Evolutionary conservation across 2,113 vertebrate genomes (phyloP), one percentile per base, ranked within the genome.

Genomic region (Actenoides lindsayi): DNA sequence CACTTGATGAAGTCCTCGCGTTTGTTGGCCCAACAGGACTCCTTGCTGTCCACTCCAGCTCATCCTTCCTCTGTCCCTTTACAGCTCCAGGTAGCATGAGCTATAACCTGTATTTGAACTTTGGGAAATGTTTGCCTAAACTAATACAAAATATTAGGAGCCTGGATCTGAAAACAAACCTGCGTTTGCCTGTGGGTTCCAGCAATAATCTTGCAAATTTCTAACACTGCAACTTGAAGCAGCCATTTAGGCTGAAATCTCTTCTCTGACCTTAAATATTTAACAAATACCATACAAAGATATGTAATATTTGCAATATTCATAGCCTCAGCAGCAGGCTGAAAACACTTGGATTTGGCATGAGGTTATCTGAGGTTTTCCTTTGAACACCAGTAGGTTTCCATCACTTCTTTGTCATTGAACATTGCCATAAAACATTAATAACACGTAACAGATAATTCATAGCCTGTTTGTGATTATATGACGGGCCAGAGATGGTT

Each of bases 281-380:
- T 91, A 96, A 85, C 64, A 79, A 92, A 91, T 89, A 75, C 60
- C 69, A 35, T 63, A 51, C 68, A 83, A 91, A 90, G 73, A 56
- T 68, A 23, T 71, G 87, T 89, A 92, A 95, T 91, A 94, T 11
- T 53, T 96, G 81, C 93, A 96, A 79, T 91, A 96, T 94, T 95
- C 65, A 91, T 95, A 44, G 74, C 53, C 87, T 53, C 7, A 13
- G 60, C 1, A 7, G 91, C 80, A 87, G 83, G 62, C 81, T 96
- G 78, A 19, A 92, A 93, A 91, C 53, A 77, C 14, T 91, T 59
- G 68, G 51, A 64, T 76, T 89, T 91, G 83, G 41, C 41, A 28
- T 4, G 6, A 53, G 91, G 73, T 97, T 93, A 64, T 89, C 3
- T 33, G 63, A 93, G 88, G 89, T 67, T 95, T 89, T 89, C n/a